Percentiles rank a stretch among this genome's conserved stretches.
These are phyloP conservation scores for Poecilobothrus nobilitatus DNA, from an alignment of 2,888 invertebrate species.

Conservation along the genomic window DNA sequence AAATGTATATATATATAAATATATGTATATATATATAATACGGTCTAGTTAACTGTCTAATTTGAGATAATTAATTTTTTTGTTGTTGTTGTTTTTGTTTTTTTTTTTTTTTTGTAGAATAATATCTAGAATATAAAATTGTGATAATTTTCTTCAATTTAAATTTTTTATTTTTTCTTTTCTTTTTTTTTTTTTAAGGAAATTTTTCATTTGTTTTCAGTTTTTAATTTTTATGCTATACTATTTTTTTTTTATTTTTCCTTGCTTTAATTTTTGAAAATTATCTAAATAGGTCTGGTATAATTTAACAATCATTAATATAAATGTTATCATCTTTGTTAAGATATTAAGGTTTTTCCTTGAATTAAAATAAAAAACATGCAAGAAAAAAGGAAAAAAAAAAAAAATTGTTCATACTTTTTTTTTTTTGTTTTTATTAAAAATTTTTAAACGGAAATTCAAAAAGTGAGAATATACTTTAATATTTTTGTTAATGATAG, in stretches of 20 bases:
- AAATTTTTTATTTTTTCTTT: no score
- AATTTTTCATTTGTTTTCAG: neutral
- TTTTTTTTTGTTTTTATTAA: neutral
- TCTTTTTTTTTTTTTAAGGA: no score
- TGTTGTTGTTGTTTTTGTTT: neutral
- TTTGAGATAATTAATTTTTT: constrained; percentile 3
- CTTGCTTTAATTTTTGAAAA: neutral
- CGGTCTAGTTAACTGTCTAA: neutral
- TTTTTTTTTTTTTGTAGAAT: neutral
- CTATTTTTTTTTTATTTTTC: neutral
- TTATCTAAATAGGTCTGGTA: neutral
- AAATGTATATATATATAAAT: no score
- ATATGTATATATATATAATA: neutral
- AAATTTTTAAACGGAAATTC: no score
- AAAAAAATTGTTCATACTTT: neutral
- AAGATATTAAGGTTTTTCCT: neutral
- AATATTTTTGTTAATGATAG: no score
- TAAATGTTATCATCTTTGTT: neutral
- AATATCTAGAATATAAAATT: neutral
- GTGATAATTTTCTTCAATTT: neutral
- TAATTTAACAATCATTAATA: constrained; percentile 2
- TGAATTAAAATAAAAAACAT: neutral
- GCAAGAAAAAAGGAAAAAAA: no score
- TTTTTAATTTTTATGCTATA: neutral
- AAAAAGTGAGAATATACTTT: no score